Conservation (phyloP, 2,113 vertebrate genomes). For the Gasterosteus nipponicus region DNA sequence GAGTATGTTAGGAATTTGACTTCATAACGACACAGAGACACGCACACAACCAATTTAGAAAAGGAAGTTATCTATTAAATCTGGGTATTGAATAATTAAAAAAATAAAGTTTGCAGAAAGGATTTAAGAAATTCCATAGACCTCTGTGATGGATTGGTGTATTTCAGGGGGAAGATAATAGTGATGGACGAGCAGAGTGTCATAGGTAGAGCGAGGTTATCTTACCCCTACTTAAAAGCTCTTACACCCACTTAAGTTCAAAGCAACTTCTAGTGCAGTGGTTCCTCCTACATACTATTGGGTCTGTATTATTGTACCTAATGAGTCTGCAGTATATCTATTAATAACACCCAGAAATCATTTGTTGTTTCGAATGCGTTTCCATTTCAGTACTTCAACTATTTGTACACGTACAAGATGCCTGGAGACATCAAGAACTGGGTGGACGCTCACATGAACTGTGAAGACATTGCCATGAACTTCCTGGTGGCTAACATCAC, state of each 20-base stretch:
- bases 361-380: slow-evolving; percentile 9
- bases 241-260: slow-evolving; percentile 28
- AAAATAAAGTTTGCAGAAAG: slow-evolving; percentile 1
- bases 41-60: not conserved
- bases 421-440: slow-evolving; percentile 99
- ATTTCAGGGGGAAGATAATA: not conserved
- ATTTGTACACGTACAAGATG: slow-evolving; percentile 99
- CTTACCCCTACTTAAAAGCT: slow-evolving; percentile 28
- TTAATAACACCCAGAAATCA: not conserved
- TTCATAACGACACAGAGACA: not conserved
- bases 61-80: not conserved
- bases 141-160: not conserved
- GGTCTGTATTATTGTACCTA: not conserved
- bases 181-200: slow-evolving; percentile 37
- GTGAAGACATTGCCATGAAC: slow-evolving; percentile 99
- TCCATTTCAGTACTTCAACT: slow-evolving; percentile 93
- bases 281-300: slow-evolving; percentile 31
- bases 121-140: not conserved
- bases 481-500: slow-evolving; percentile 98
- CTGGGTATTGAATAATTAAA: not conserved
- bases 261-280: slow-evolving; percentile 17
- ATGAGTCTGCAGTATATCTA: not conserved
- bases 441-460: slow-evolving; percentile 99
- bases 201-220: slow-evolving; percentile 53
- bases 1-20: not conserved